Evolutionary conservation across 2,888 invertebrate genomes (phyloP).

Genomic region (Gisinianus flammeolus): DNA sequence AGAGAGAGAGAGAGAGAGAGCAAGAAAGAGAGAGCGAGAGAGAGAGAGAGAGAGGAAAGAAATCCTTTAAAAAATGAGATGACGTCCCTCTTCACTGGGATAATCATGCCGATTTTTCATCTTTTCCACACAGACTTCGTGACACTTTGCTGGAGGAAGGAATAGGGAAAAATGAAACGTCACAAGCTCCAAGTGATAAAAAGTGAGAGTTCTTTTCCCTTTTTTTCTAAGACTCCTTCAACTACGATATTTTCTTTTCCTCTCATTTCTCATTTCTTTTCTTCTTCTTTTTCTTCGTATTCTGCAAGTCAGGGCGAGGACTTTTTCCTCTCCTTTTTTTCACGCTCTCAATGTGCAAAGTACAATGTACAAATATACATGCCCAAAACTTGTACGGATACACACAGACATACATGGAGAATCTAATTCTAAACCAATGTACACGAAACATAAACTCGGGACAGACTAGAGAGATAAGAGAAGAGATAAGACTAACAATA

Average conservation of each 20-base stretch:
- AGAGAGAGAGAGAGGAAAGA: constrained; percentile 27
- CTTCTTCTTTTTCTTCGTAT: background rate
- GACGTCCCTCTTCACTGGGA: constrained; percentile 53
- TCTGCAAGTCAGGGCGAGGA: background rate
- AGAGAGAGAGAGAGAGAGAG: background rate
- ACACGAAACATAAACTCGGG: background rate
- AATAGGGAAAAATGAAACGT: constrained; percentile 45
- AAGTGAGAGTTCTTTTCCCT: constrained; percentile 34
- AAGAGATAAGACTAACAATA: background rate
- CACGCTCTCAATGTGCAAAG: background rate
- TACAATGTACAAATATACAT: background rate
- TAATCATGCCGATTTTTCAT: constrained; percentile 57
- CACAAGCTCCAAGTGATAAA: constrained; percentile 48
- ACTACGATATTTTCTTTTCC: background rate
- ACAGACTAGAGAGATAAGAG: background rate
- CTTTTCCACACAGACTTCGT: constrained; percentile 44
- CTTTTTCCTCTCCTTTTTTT: background rate
- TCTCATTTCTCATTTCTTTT: background rate
- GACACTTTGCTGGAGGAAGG: constrained; percentile 39
- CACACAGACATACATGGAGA: background rate
- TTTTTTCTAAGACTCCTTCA: constrained; percentile 7
- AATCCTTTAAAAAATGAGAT: constrained; percentile 53
- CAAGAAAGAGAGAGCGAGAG: background rate
- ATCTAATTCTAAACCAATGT: background rate
- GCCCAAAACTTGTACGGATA: background rate